Evolutionary conservation across 2,888 invertebrate genomes (phyloP).

Genomic region (Uloborus plumipes): DNA sequence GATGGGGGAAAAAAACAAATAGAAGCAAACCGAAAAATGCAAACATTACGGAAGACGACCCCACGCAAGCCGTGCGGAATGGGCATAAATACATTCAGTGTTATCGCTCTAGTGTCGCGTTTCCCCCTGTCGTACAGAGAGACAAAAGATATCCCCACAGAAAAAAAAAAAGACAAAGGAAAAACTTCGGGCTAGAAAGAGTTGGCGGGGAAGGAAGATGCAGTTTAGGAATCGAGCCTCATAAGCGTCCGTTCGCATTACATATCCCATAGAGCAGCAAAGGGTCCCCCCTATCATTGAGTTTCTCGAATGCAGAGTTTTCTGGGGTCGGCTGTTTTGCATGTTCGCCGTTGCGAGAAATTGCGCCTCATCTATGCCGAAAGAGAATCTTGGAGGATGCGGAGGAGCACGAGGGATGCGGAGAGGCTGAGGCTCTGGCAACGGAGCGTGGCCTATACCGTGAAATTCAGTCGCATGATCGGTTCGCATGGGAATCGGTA

Average conservation of each 20-base stretch:
- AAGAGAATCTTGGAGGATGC: constrained; percentile 27
- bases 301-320: constrained; percentile 24
- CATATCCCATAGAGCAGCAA: constrained; percentile 56
- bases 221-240: constrained; percentile 49
- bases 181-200: neutral
- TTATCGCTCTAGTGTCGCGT: constrained; percentile 36
- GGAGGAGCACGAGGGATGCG: constrained; percentile 45
- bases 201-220: constrained; percentile 9
- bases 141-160: constrained; percentile 1
- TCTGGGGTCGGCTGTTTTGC: constrained; percentile 53
- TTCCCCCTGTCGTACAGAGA: constrained; percentile 38
- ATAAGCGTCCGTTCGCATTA: constrained; percentile 61
- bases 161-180: constrained; percentile 4
- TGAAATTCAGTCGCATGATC: constrained; percentile 57
- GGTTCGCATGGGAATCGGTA: constrained; percentile 59
- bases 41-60: constrained; percentile 40
- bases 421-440: constrained; percentile 34
- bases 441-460: constrained; percentile 53
- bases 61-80: constrained; percentile 52
- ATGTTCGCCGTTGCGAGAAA: constrained; percentile 59
- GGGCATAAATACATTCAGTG: constrained; percentile 62
- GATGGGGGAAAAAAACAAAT: neutral
- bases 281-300: constrained; percentile 28
- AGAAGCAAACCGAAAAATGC: constrained; percentile 10
- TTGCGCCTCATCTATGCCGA: constrained; percentile 58